phyloP scores from a whole-genome alignment of 2,113 vertebrate genomes.

The Bufo gargarizans region DNA sequence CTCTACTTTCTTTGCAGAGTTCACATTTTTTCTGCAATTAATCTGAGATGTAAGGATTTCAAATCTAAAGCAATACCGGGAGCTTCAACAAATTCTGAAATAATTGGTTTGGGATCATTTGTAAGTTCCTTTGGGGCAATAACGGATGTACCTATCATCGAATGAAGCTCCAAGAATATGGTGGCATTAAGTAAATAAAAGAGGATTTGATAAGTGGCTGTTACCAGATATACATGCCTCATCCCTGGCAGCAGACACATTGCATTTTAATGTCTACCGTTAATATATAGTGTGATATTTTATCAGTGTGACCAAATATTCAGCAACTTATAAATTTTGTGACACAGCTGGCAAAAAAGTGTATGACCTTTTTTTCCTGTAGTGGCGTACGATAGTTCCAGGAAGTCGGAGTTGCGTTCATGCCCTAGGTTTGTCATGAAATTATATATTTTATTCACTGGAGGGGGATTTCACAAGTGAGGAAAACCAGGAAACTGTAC shows the following conservation, averaged over 20 bases:
- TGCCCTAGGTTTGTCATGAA: background rate
- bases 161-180: background rate
- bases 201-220: background rate
- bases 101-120: background rate
- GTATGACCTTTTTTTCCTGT: background rate
- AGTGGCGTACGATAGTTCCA: background rate
- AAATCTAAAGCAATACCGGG: background rate
- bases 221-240: no score
- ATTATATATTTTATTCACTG: constrained; percentile 7
- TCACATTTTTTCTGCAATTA: background rate
- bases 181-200: background rate
- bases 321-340: background rate
- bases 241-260: background rate
- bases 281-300: background rate
- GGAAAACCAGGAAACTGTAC: background rate
- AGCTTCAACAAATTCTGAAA: background rate
- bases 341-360: background rate
- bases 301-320: background rate
- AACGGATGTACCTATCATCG: background rate
- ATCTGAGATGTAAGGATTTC: background rate
- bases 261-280: background rate
- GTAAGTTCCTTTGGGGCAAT: background rate
- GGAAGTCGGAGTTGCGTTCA: background rate
- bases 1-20: background rate
- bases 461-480: background rate